phyloP scores from a whole-genome alignment of 2,888 invertebrate species.

The Hymenopus coronatus region DNA sequence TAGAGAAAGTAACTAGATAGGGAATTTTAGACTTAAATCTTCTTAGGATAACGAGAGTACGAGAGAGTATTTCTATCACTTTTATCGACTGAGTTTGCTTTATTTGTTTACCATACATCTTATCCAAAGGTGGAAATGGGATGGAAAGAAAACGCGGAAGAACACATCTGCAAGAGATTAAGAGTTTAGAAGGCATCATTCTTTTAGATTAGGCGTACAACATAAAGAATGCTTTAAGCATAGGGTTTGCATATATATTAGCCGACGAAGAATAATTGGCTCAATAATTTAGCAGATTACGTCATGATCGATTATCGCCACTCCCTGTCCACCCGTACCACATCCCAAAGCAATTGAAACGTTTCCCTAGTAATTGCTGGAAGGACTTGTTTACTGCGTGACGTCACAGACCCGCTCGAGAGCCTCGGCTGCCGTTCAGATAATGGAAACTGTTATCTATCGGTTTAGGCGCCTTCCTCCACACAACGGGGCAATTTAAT shows the following conservation, averaged over 20 bases:
- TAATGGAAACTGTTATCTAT: background rate
- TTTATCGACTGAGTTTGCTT: too few species aligned
- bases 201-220: too few species aligned
- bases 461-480: background rate
- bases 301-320: background rate
- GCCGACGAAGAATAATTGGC: background rate
- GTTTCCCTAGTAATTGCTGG: background rate
- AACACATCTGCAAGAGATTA: too few species aligned
- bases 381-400: background rate
- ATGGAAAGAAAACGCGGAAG: too few species aligned
- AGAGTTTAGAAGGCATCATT: too few species aligned
- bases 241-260: background rate
- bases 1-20: too few species aligned
- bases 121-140: too few species aligned
- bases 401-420: background rate
- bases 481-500: background rate
- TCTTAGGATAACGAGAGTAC: too few species aligned
- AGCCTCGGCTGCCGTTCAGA: background rate
- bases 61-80: too few species aligned
- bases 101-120: too few species aligned
- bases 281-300: background rate
- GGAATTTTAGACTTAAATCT: too few species aligned
- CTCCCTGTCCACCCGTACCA: background rate
- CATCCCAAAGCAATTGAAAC: background rate
- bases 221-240: background rate